Conservation (phyloP, 2,888 invertebrate species). For the Mythimna ferrago region DNA sequence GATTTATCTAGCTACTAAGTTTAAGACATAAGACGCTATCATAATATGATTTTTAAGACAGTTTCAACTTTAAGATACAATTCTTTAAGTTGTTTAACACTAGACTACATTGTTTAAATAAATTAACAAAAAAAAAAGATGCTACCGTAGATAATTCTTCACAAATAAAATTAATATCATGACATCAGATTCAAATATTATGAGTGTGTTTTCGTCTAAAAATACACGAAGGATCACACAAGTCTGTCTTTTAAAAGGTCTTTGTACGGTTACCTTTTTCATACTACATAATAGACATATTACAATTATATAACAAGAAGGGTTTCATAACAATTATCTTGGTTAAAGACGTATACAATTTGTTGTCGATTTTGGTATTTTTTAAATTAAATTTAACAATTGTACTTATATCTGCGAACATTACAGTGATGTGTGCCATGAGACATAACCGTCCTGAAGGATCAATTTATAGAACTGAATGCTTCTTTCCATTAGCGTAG, state of each 20-base stretch:
- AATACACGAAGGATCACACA: slow-evolving; percentile 29
- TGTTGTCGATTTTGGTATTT: neutral
- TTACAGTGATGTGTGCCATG: too few species aligned
- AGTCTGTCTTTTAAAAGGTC: neutral
- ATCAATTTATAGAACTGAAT: too few species aligned
- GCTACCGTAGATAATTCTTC: slow-evolving; percentile 4
- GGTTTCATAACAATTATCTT: slow-evolving; percentile 56
- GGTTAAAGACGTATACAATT: slow-evolving; percentile 51
- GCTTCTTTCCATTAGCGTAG: too few species aligned
- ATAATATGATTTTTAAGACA: slow-evolving; percentile 32
- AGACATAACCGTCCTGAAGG: too few species aligned
- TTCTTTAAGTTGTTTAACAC: slow-evolving; percentile 16
- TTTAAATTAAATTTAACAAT: too few species aligned
- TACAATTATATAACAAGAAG: slow-evolving; percentile 62
- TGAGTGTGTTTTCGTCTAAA: slow-evolving; percentile 19
- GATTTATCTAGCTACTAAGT: slow-evolving; percentile 42
- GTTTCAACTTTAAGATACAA: slow-evolving; percentile 4
- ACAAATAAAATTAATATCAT: slow-evolving; percentile 51
- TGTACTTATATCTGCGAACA: too few species aligned
- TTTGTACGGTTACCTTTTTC: slow-evolving; percentile 4
- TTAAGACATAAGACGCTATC: slow-evolving; percentile 32
- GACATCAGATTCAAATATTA: slow-evolving; percentile 51
- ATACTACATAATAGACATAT: slow-evolving; percentile 39
- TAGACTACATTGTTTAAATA: slow-evolving; percentile 20
- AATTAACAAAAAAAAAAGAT: slow-evolving; percentile 17